Conservation (phyloP, 2,888 invertebrate species). For the Caenorhabditis angaria region DNA sequence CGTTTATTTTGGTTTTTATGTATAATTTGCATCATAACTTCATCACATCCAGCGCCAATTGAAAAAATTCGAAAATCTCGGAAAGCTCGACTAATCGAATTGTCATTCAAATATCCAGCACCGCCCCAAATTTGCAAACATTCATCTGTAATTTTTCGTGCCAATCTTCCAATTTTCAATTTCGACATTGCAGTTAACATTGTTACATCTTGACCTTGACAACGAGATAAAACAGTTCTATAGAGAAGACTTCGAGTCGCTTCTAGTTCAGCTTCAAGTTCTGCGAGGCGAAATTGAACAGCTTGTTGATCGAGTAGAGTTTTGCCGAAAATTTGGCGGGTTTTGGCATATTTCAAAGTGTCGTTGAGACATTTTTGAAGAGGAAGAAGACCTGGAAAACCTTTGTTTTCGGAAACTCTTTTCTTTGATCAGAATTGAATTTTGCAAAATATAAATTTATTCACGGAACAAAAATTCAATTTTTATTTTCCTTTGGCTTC, state of each 20-base stretch:
- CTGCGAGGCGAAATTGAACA: constrained; percentile 76
- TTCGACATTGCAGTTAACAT: constrained; percentile 77
- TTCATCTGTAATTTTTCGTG: constrained; percentile 75
- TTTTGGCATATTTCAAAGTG: constrained; percentile 76
- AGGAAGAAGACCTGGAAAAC: constrained; percentile 68
- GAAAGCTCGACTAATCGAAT: constrained; percentile 73
- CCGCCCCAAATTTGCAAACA: constrained; percentile 77
- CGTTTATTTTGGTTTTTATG: constrained; percentile 74
- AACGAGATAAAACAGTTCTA: constrained; percentile 57
- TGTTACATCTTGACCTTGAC: constrained; percentile 75
- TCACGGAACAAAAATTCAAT: no score
- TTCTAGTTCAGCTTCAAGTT: constrained; percentile 76
- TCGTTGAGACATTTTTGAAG: constrained; percentile 73
- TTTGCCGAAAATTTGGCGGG: constrained; percentile 68
- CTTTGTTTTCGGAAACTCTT: not conserved
- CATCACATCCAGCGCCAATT: constrained; percentile 77
- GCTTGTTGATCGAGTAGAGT: constrained; percentile 67
- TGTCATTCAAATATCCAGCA: constrained; percentile 76
- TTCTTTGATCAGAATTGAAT: not conserved
- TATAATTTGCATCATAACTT: constrained; percentile 77
- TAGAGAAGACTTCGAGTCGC: constrained; percentile 75
- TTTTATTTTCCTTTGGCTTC: no score
- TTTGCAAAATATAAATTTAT: no score
- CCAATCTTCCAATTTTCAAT: constrained; percentile 76
- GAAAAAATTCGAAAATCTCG: constrained; percentile 76